Conservation (phyloP, 2,113 vertebrate genomes). For the Alces alces region DNA sequence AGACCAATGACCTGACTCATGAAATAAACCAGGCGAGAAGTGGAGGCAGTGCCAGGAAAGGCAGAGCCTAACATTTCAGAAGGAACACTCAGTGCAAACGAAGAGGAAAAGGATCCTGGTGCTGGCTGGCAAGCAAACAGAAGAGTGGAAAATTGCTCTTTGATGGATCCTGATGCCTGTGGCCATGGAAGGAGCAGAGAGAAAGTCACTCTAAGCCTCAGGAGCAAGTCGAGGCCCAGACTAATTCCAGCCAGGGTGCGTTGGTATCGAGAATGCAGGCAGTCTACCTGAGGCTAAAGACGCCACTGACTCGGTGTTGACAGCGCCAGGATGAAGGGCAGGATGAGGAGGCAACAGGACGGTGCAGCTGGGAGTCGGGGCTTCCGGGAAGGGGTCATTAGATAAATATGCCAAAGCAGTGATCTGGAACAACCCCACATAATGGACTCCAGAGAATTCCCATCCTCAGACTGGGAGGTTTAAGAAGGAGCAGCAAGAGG, state of each 20-base stretch:
- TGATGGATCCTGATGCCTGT: neutral
- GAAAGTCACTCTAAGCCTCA: neutral
- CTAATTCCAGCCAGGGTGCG: neutral
- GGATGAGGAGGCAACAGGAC: neutral
- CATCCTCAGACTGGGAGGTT: neutral
- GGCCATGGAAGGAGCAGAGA: neutral
- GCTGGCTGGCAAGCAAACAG: neutral
- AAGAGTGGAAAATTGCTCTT: neutral
- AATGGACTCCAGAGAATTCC: neutral
- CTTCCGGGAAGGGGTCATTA: neutral
- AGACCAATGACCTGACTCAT: neutral
- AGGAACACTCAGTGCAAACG: rapidly evolving
- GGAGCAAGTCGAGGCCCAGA: neutral
- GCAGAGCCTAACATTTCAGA: neutral
- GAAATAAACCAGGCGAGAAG: neutral
- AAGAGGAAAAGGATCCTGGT: neutral
- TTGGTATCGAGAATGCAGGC: neutral
- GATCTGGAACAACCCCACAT: neutral
- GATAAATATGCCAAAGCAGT: neutral
- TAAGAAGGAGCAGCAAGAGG: neutral
- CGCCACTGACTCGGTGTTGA: too few species aligned
- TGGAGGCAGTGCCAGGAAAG: neutral
- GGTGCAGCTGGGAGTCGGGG: neutral
- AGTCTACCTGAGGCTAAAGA: neutral
- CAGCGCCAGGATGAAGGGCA: neutral